phyloP scores from a whole-genome alignment of 2,113 vertebrate genomes.

The Connochaetes taurinus region DNA sequence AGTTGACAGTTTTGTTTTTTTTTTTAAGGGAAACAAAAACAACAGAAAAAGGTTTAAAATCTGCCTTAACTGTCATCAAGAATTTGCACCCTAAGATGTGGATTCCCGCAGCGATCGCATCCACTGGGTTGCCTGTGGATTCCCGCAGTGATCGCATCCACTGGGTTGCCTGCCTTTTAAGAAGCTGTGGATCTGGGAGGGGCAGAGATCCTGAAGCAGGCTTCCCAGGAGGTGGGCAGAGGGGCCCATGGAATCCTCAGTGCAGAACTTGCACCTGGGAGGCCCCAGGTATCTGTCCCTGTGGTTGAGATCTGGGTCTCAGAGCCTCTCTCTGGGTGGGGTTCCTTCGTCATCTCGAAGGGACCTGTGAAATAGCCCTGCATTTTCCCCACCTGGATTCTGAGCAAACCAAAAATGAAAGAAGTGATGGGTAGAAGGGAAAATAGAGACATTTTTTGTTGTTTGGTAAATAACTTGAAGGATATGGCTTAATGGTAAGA shows the following conservation, averaged over 20 bases:
- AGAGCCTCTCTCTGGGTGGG: no score
- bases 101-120: background rate
- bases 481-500: background rate
- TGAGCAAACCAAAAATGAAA: background rate
- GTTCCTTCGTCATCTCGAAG: background rate
- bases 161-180: background rate
- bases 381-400: background rate
- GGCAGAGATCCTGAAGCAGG: background rate
- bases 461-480: background rate
- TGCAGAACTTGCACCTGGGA: background rate
- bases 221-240: accelerated
- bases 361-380: background rate
- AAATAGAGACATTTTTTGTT: background rate
- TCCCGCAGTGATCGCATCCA: background rate
- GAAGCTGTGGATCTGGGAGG: background rate
- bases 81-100: background rate
- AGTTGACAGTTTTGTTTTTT: background rate
- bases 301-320: background rate
- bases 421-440: background rate
- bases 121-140: background rate
- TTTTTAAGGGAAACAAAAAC: background rate
- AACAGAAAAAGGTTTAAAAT: background rate
- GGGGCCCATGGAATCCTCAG: accelerated
- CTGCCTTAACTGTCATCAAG: background rate
- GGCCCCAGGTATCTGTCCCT: background rate